A percentile compares a stretch with the other conserved stretches of the same genome.
Conservation (phyloP, 2,113 vertebrate genomes). For the Mobula birostris region DNA sequence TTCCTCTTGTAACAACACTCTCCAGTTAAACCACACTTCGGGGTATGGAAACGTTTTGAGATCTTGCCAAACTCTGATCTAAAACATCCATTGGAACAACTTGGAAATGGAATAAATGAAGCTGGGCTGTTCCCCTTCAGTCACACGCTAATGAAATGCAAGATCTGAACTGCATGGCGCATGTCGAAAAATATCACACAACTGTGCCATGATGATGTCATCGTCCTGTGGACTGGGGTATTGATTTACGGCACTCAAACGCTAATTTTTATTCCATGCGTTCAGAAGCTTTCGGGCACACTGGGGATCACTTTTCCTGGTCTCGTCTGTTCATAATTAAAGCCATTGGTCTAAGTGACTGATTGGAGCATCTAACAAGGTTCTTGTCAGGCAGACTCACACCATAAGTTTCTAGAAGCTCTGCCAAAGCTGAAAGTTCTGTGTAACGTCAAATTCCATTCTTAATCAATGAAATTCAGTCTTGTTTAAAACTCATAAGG, state of each 20-base stretch:
- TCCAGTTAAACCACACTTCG: background rate
- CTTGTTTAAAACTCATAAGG: background rate
- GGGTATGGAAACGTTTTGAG: background rate
- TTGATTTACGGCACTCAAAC: background rate
- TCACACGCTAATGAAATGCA: background rate
- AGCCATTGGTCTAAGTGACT: background rate
- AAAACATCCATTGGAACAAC: constrained; percentile 21
- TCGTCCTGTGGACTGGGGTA: background rate
- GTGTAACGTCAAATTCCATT: no score
- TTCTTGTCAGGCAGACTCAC: background rate
- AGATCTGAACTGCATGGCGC: background rate
- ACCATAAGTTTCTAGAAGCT: background rate
- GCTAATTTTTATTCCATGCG: background rate
- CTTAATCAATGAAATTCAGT: background rate
- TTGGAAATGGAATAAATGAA: constrained; percentile 35
- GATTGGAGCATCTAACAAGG: background rate
- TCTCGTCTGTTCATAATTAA: constrained; percentile 14
- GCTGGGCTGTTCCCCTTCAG: background rate
- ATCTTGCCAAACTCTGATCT: constrained; percentile 2
- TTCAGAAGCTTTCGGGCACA: background rate
- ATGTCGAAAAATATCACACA: background rate
- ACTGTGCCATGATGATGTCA: constrained; percentile 21
- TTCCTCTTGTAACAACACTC: constrained; percentile 13
- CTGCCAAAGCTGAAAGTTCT: background rate
- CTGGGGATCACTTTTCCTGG: background rate